Evolutionary conservation across 2,888 invertebrate genomes (phyloP).

Genomic region (Leucophenga maculata): DNA sequence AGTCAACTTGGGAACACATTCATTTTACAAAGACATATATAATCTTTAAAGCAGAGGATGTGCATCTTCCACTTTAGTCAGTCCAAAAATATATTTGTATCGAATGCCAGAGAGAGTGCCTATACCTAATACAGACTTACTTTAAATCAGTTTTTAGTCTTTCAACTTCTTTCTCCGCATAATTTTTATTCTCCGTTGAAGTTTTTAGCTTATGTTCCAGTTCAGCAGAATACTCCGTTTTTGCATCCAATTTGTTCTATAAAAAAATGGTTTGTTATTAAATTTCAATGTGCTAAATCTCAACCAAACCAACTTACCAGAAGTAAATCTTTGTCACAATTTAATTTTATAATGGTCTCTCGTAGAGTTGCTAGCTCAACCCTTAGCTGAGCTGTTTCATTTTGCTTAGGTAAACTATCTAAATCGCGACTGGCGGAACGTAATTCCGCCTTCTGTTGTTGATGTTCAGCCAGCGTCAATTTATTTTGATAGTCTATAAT

Average conservation of each 20-base stretch:
- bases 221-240: conserved; percentile 79
- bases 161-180: conserved; percentile 74
- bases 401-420: conserved; percentile 76
- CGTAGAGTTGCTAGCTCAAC: conserved; percentile 78
- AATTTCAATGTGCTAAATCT: not conserved
- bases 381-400: conserved; percentile 77
- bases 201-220: conserved; percentile 79
- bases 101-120: too few relatives aligned
- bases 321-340: conserved; percentile 81
- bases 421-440: conserved; percentile 76
- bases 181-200: conserved; percentile 75
- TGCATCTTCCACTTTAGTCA: too few relatives aligned
- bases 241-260: conserved; percentile 79
- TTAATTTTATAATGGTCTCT: conserved; percentile 77
- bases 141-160: conserved; percentile 76
- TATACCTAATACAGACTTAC: too few relatives aligned
- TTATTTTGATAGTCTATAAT: conserved; percentile 81
- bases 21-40: conserved; percentile 27
- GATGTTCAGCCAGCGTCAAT: conserved; percentile 77
- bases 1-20: too few relatives aligned
- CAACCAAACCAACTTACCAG: conserved; percentile 71
- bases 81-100: too few relatives aligned
- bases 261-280: not conserved
- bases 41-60: too few relatives aligned
- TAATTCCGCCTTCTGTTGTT: conserved; percentile 77